Evolutionary conservation across 37 sponge, comb jelly and placozoan species (phyloP).

Genomic region (Cladorhizidae sp.): DNA sequence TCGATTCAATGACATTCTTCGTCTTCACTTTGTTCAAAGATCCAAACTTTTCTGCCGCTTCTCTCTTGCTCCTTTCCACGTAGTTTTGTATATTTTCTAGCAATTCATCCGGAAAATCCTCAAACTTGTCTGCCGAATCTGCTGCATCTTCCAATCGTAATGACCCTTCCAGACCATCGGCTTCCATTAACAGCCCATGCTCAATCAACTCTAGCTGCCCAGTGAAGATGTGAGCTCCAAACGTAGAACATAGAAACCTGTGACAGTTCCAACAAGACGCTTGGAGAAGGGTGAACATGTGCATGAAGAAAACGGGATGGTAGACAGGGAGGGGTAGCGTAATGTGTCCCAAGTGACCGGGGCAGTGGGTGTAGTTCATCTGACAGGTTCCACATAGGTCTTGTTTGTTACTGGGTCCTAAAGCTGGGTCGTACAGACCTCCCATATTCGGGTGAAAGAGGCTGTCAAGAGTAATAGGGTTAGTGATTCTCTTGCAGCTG

Average conservation of each 20-base stretch:
- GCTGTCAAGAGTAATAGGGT: slow-evolving; percentile 82
- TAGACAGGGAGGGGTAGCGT: slow-evolving; percentile 90
- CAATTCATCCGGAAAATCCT: not conserved
- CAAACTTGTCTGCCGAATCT: not conserved
- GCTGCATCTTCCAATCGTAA: not conserved
- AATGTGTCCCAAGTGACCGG: slow-evolving; percentile 98
- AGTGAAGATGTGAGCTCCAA: slow-evolving; percentile 31
- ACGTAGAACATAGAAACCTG: slow-evolving; percentile 49
- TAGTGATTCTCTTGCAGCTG: slow-evolving; percentile 82
- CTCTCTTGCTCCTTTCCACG: slow-evolving; percentile 4
- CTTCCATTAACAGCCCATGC: slow-evolving; percentile 63
- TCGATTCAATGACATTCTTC: slow-evolving; percentile 59
- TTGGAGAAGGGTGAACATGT: slow-evolving; percentile 49
- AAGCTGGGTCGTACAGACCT: slow-evolving; percentile 91
- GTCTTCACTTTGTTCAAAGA: slow-evolving; percentile 6
- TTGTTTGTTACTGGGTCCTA: slow-evolving; percentile 80
- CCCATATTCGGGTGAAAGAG: slow-evolving; percentile 81
- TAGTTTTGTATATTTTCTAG: not conserved
- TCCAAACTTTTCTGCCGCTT: not conserved
- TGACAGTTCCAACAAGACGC: slow-evolving; percentile 76
- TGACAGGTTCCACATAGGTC: slow-evolving; percentile 89
- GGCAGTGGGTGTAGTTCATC: slow-evolving; percentile 82
- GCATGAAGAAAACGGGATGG: slow-evolving; percentile 85
- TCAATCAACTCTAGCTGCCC: slow-evolving; percentile 67
- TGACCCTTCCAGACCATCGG: slow-evolving; percentile 45